phyloP scores from a whole-genome alignment of 2,888 invertebrate genomes.

The Acleris laterana region DNA sequence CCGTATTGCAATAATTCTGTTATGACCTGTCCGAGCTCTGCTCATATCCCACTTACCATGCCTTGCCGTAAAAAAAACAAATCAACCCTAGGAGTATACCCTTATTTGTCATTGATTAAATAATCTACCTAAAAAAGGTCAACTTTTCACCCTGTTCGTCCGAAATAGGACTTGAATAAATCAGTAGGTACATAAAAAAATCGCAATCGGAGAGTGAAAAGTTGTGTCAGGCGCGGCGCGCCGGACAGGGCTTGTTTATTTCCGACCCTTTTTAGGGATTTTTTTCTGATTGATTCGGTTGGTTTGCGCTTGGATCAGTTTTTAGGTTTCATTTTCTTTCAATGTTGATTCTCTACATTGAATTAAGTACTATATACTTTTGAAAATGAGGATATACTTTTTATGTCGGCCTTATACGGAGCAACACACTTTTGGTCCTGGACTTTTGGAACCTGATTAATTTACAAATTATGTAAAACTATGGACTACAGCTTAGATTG shows the following conservation, averaged over 20 bases:
- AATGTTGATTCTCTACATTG: not conserved
- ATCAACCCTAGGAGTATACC: not conserved
- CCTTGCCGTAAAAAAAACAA: too few relatives aligned
- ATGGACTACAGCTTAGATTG: too few relatives aligned
- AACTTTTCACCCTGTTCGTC: not conserved
- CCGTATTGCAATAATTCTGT: too few relatives aligned
- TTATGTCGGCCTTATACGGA: too few relatives aligned
- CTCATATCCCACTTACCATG: too few relatives aligned
- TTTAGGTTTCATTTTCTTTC: not conserved
- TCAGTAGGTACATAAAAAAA: slow-evolving; percentile 6
- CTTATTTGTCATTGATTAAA: not conserved
- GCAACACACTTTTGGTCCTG: too few relatives aligned
- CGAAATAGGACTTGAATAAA: not conserved
- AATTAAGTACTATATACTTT: too few relatives aligned
- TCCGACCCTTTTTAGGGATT: slow-evolving; percentile 7
- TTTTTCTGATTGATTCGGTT: slow-evolving; percentile 14
- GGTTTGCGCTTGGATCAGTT: not conserved
- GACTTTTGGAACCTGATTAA: too few relatives aligned
- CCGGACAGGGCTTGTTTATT: slow-evolving; percentile 11
- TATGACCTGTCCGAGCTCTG: too few relatives aligned
- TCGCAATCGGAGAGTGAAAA: slow-evolving; percentile 21
- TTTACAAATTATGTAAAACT: too few relatives aligned
- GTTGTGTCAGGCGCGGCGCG: slow-evolving; percentile 5
- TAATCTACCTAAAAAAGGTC: not conserved
- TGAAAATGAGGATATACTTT: too few relatives aligned